Evolutionary conservation across 2,113 vertebrate genomes (phyloP).

Genomic region (Progne subis): DNA sequence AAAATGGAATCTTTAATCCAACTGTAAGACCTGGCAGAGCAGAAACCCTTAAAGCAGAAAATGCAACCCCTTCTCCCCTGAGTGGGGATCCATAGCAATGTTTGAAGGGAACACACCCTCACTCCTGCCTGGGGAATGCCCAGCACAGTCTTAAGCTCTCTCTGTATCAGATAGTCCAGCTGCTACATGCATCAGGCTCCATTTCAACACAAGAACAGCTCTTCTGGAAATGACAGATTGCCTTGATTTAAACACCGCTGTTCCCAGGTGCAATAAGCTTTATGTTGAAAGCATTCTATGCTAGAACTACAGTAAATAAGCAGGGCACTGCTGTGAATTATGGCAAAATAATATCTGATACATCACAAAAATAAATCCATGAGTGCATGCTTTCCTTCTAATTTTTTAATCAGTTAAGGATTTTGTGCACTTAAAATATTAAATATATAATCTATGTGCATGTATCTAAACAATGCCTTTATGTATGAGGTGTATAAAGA

Average conservation of each 20-base stretch:
- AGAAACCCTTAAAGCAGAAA: not conserved
- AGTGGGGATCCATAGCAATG: not conserved
- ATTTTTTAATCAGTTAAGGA: not conserved
- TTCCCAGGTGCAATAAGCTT: not conserved
- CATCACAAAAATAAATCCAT: not conserved
- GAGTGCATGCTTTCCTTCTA: not conserved
- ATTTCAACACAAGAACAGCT: not conserved
- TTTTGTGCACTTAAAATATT: not conserved
- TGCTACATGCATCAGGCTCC: not conserved
- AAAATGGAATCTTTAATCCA: not conserved
- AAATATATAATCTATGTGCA: not conserved
- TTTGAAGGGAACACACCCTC: not conserved
- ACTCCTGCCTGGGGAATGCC: not conserved
- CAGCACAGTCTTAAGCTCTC: not conserved
- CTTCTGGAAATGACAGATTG: not conserved
- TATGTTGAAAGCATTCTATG: not conserved
- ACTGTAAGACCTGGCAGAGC: rapidly evolving
- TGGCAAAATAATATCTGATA: not conserved
- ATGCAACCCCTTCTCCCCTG: not conserved
- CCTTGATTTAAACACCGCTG: not conserved
- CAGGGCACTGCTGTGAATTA: not conserved
- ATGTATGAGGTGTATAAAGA: not conserved
- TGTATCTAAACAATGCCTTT: not conserved
- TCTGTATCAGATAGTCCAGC: not conserved
- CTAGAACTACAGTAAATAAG: not conserved